phyloP scores from a whole-genome alignment of 1,140 invertebrate genomes.

The Listronotus bonariensis region DNA sequence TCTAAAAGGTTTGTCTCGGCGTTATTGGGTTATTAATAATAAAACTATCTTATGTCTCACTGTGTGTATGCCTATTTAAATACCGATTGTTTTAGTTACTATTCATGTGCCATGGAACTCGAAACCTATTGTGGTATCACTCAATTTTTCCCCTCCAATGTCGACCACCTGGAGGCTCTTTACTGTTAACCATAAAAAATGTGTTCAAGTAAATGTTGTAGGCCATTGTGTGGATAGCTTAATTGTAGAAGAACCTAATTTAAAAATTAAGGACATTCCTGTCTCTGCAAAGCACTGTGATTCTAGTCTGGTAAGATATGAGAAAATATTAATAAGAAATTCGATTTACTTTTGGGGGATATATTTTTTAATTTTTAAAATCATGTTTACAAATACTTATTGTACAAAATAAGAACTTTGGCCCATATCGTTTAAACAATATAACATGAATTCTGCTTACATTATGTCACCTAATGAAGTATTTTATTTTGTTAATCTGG shows the following conservation, averaged over 20 bases:
- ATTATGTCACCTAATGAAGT: no score
- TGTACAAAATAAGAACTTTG: no score
- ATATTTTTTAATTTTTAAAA: no score
- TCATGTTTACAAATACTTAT: background rate
- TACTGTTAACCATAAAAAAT: conserved; percentile 81
- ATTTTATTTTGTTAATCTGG: no score
- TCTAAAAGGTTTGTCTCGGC: no score
- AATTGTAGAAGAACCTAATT: conserved; percentile 49
- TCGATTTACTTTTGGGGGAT: no score
- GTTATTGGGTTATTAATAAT: no score
- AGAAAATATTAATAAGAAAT: no score
- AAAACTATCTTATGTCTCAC: no score
- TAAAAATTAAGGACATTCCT: conserved; percentile 51
- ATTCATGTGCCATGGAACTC: conserved; percentile 77
- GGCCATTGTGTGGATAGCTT: conserved; percentile 57
- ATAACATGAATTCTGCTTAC: no score
- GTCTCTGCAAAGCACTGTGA: conserved; percentile 66
- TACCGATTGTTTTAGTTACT: conserved; percentile 51
- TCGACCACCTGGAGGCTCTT: conserved; percentile 77
- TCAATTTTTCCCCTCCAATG: conserved; percentile 84
- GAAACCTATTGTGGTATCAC: conserved; percentile 67
- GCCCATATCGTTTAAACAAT: no score
- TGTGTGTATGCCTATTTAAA: no score
- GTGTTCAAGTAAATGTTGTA: conserved; percentile 76
- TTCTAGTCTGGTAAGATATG: conserved; percentile 55